These are phyloP conservation scores for Reinhardtius hippoglossoides DNA, from an alignment of 2,113 vertebrate genomes.

Conservation along the genomic window DNA sequence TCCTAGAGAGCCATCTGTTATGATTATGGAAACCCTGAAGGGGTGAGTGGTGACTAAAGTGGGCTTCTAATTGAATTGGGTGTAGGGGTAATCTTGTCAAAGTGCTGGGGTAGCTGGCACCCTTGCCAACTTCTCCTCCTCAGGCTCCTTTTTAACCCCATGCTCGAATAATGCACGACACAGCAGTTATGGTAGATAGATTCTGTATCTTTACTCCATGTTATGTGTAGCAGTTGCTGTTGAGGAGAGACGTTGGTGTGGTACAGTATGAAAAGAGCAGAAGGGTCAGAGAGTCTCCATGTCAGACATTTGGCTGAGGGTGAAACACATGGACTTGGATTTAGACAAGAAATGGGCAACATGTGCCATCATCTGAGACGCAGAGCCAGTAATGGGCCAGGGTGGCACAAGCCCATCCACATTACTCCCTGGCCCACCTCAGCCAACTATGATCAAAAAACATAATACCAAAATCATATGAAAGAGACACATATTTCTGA, in stretches of 20 bases:
- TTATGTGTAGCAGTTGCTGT: constrained; percentile 1
- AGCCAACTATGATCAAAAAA: no score
- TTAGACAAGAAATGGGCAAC: not conserved
- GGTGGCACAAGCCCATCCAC: no score
- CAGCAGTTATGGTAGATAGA: constrained; percentile 13
- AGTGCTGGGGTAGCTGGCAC: constrained; percentile 55
- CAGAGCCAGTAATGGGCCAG: no score
- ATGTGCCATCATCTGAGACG: not conserved
- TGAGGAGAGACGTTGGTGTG: not conserved
- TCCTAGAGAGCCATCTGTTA: constrained; percentile 71
- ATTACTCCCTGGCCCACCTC: no score
- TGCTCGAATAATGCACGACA: constrained; percentile 54
- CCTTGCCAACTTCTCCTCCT: constrained; percentile 63
- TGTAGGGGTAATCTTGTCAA: constrained; percentile 72
- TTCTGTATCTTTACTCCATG: not conserved
- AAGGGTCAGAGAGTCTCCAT: not conserved
- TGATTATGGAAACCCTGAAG: constrained; percentile 72
- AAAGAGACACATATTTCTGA: no score
- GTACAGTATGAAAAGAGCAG: not conserved
- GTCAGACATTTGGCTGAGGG: not conserved
- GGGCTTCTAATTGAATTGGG: constrained; percentile 76
- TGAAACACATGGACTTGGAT: not conserved
- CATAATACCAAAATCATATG: no score
- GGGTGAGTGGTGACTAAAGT: constrained; percentile 61
- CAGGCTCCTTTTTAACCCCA: constrained; percentile 66